Conservation (phyloP, 35 echinoderm and acorn worm genomes). For the Hemicentrotus pulcherrimus region DNA sequence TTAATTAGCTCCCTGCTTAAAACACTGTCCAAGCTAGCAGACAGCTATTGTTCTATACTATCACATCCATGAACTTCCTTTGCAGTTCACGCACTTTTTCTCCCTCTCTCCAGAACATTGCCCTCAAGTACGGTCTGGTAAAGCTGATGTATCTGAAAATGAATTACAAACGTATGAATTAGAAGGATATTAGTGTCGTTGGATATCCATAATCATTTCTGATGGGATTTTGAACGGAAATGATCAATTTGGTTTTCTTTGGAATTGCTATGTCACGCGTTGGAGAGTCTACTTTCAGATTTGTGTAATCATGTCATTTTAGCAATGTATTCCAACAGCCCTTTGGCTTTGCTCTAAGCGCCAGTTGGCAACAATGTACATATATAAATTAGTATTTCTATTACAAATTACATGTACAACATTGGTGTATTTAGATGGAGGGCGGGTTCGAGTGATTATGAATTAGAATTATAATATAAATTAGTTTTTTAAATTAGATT, state of each 20-base stretch:
- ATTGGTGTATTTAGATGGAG: background rate
- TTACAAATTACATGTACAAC: background rate
- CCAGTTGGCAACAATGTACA: background rate
- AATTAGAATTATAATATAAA: too few species aligned
- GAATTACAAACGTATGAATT: background rate
- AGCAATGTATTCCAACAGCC: background rate
- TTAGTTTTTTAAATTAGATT: too few species aligned
- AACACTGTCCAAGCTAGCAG: background rate
- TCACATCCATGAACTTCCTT: constrained; percentile 7
- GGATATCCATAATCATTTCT: background rate
- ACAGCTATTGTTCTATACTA: background rate
- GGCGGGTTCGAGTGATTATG: too few species aligned
- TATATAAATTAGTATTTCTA: background rate
- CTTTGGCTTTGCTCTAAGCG: background rate
- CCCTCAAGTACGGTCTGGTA: background rate
- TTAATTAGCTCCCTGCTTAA: background rate
- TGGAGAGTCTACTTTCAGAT: background rate
- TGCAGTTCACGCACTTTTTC: background rate
- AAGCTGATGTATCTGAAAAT: background rate
- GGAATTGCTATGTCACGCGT: background rate
- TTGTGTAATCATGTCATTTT: background rate
- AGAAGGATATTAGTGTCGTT: background rate
- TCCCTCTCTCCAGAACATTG: background rate
- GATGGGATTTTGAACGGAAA: constrained; percentile 2
- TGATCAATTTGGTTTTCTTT: background rate